Conservation (phyloP, 1,140 invertebrate genomes). For the Drosophila baimaii region DNA sequence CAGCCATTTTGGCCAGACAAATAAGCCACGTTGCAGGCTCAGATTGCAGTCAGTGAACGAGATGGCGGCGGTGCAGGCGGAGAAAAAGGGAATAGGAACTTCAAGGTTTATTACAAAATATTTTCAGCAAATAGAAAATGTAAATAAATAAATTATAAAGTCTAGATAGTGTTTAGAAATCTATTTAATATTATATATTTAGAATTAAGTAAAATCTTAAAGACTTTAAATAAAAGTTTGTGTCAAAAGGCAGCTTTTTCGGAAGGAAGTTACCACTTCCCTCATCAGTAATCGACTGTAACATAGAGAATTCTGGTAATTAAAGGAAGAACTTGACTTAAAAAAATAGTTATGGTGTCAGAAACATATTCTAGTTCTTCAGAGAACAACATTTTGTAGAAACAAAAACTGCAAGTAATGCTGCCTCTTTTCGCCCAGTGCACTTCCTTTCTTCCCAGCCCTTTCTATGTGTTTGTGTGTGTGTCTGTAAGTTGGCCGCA, state of each 20-base stretch:
- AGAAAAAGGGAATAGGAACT: background rate
- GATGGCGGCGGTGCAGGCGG: slow-evolving; percentile 29
- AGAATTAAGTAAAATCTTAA: background rate
- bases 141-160: too few species aligned
- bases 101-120: background rate
- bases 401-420: background rate
- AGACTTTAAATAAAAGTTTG: too few species aligned
- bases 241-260: background rate
- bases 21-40: slow-evolving; percentile 76
- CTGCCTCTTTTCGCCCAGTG: background rate
- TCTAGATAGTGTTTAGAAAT: too few species aligned
- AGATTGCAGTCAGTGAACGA: slow-evolving; percentile 69
- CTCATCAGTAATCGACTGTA: background rate
- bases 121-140: background rate
- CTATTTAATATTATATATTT: background rate
- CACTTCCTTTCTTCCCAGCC: slow-evolving; percentile 8
- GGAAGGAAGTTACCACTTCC: background rate
- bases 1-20: slow-evolving; percentile 70
- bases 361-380: too few species aligned
- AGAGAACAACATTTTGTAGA: too few species aligned
- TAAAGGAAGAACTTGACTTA: too few species aligned
- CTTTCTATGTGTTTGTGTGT: slow-evolving; percentile 22
- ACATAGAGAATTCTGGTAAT: too few species aligned
- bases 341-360: too few species aligned
- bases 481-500: slow-evolving; percentile 51